A percentile compares a stretch with the other conserved stretches of the same genome.
These are phyloP conservation scores for Iselma pallidipennis DNA, from an alignment of 2,888 invertebrate species.

Conservation along the genomic window DNA sequence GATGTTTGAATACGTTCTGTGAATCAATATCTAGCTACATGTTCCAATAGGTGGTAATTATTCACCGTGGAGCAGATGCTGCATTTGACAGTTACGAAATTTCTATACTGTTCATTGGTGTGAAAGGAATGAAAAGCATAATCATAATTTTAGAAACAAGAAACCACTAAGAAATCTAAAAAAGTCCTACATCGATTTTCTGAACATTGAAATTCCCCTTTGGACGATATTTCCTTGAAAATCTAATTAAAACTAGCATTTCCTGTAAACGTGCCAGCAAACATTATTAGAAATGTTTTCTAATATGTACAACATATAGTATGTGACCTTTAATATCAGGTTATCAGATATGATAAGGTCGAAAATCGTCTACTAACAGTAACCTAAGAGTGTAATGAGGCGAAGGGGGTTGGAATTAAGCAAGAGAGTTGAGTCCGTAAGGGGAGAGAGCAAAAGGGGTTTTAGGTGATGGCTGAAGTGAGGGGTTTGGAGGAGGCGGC, in stretches of 20 bases:
- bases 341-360: constrained; percentile 53
- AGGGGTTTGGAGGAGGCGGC: neutral
- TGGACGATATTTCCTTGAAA: constrained; percentile 31
- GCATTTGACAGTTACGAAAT: constrained; percentile 40
- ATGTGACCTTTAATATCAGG: constrained; percentile 18
- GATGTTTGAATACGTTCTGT: constrained; percentile 28
- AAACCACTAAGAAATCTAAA: constrained; percentile 13
- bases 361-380: constrained; percentile 48
- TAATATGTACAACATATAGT: constrained; percentile 4
- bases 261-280: constrained; percentile 7
- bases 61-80: constrained; percentile 37
- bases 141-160: constrained; percentile 27
- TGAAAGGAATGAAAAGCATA: constrained; percentile 14
- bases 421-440: constrained; percentile 23
- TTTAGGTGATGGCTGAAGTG: neutral
- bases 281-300: neutral
- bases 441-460: constrained; percentile 11
- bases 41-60: constrained; percentile 43
- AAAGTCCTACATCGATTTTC: neutral
- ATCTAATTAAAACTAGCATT: constrained; percentile 33
- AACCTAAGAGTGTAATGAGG: constrained; percentile 55
- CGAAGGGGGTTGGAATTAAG: constrained; percentile 53
- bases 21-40: constrained; percentile 44
- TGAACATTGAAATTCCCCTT: neutral
- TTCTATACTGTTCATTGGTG: constrained; percentile 29